Percentiles rank a stretch among this genome's conserved stretches.
phyloP scores from a whole-genome alignment of 2,797 vertebrate genomes.

The Bradypodion pumilum region DNA sequence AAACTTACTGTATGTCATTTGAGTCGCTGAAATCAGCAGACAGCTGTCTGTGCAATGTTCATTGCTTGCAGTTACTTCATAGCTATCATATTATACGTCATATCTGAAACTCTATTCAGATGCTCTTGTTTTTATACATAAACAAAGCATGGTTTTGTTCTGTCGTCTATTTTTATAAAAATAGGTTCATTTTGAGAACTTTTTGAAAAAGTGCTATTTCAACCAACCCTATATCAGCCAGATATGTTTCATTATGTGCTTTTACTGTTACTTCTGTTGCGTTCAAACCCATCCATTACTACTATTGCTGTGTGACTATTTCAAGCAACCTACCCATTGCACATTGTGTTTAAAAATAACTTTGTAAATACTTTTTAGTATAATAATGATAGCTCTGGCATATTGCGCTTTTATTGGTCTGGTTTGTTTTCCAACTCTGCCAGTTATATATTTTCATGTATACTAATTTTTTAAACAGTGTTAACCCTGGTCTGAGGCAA shows the following conservation, averaged over 20 bases:
- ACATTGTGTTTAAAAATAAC: background rate
- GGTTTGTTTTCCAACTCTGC: background rate
- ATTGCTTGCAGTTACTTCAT: constrained; percentile 23
- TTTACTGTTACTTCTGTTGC: constrained; percentile 37
- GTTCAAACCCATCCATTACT: constrained; percentile 26
- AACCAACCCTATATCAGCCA: background rate
- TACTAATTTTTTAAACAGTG: constrained; percentile 56
- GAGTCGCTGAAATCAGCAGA: constrained; percentile 4
- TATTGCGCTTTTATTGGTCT: background rate
- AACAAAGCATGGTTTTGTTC: constrained; percentile 5
- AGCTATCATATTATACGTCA: background rate
- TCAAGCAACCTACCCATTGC: background rate
- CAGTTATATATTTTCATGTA: constrained; percentile 53
- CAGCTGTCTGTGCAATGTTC: constrained; percentile 2
- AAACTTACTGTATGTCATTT: background rate
- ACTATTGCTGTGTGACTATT: constrained; percentile 44
- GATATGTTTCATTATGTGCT: constrained; percentile 44
- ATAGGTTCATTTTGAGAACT: constrained; percentile 10
- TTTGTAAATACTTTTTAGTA: background rate
- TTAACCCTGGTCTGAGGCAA: constrained; percentile 59
- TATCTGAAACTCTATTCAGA: background rate
- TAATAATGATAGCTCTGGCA: background rate
- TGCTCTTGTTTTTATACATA: background rate
- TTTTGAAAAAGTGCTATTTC: constrained; percentile 18
- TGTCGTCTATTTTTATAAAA: constrained; percentile 17